These are phyloP conservation scores for Smutsia temminckii DNA, from an alignment of 2,797 vertebrate species.

Conservation along the genomic window DNA sequence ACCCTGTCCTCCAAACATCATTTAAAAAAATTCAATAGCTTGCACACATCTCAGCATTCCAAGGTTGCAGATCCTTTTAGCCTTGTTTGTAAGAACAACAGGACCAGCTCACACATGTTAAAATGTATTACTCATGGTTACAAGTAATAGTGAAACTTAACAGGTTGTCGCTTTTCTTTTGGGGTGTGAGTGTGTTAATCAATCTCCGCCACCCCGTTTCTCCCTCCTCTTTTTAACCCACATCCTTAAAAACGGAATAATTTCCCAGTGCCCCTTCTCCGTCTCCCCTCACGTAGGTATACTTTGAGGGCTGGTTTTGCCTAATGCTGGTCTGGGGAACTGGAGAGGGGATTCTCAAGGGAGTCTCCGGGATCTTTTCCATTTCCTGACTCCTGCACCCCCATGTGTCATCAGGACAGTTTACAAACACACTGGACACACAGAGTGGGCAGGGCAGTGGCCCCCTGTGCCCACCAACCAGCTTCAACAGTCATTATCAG, in stretches of 20 bases:
- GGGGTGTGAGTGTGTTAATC: not conserved
- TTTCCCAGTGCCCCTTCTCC: not conserved
- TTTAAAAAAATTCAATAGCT: not conserved
- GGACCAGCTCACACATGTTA: not conserved
- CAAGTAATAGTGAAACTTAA: not conserved
- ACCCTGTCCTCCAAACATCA: not conserved
- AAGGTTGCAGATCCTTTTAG: not conserved
- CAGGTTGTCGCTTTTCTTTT: not conserved
- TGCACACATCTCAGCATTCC: accelerated
- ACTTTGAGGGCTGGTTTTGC: not conserved
- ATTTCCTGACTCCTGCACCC: not conserved
- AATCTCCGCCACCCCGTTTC: not conserved
- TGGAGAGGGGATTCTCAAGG: not conserved
- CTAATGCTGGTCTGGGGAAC: not conserved
- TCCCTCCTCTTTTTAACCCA: not conserved
- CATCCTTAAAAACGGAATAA: not conserved
- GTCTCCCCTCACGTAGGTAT: not conserved
- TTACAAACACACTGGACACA: not conserved
- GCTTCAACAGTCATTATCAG: accelerated
- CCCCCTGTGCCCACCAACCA: accelerated
- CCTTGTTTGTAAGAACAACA: not conserved
- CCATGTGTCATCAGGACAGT: not conserved
- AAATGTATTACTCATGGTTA: not conserved
- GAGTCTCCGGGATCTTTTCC: not conserved
- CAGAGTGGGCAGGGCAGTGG: accelerated